phyloP scores from a whole-genome alignment of 2,797 vertebrate species.

The Lagorchestes hirsutus region DNA sequence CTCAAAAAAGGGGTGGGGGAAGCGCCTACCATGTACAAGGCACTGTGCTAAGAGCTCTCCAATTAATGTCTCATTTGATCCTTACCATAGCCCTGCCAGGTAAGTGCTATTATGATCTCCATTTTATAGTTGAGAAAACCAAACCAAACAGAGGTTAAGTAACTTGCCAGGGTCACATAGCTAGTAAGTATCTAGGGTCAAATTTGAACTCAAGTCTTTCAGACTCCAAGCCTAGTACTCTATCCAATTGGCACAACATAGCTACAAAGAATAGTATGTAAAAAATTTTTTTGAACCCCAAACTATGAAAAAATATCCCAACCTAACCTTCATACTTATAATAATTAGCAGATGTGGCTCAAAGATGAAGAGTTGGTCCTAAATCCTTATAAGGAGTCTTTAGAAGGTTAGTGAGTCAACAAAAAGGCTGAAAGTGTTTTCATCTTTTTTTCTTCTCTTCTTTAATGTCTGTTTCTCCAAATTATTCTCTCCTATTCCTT shows the following conservation, averaged over 20 bases:
- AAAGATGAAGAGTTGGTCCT: background rate
- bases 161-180: background rate
- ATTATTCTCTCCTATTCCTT: background rate
- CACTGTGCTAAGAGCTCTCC: background rate
- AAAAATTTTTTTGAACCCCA: background rate
- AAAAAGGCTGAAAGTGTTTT: background rate
- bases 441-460: background rate
- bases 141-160: background rate
- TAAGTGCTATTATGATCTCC: background rate
- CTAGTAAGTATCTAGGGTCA: background rate
- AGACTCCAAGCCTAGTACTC: background rate
- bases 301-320: background rate
- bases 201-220: background rate
- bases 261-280: background rate
- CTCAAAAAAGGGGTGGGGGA: background rate
- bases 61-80: background rate
- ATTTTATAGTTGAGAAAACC: background rate
- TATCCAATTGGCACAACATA: background rate
- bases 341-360: background rate
- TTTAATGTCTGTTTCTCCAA: background rate
- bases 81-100: background rate
- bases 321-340: background rate
- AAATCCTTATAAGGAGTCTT: background rate
- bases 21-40: background rate
- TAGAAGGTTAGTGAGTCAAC: background rate